These are phyloP conservation scores for Pycnomerus fuliginosus DNA, from an alignment of 2,888 invertebrate genomes.

Conservation along the genomic window DNA sequence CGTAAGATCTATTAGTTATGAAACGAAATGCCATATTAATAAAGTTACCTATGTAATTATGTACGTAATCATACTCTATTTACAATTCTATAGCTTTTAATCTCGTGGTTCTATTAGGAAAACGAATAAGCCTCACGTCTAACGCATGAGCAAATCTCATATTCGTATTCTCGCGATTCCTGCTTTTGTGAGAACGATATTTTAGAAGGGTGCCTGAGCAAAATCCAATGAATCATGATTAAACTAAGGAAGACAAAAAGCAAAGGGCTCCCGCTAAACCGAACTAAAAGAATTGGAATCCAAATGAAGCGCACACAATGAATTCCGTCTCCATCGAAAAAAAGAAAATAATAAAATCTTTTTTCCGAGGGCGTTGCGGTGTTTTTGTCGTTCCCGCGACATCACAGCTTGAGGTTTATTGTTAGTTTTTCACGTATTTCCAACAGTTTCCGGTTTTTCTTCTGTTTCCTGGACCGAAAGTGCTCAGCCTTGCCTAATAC, in stretches of 20 bases:
- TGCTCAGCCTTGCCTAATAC: slow-evolving; percentile 33
- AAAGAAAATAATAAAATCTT: slow-evolving; percentile 34
- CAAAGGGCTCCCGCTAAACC: background rate
- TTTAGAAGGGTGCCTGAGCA: slow-evolving; percentile 4
- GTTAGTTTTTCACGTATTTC: slow-evolving; percentile 40
- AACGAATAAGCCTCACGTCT: too few relatives aligned
- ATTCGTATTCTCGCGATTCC: too few relatives aligned
- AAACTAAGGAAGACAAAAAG: slow-evolving; percentile 13
- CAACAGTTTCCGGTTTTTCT: slow-evolving; percentile 37
- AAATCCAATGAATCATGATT: slow-evolving; percentile 13
- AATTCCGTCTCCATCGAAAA: slow-evolving; percentile 24
- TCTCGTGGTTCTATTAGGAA: too few relatives aligned
- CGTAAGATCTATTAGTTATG: too few relatives aligned
- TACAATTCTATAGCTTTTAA: too few relatives aligned
- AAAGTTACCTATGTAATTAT: too few relatives aligned
- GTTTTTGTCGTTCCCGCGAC: slow-evolving; percentile 36
- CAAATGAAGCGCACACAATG: slow-evolving; percentile 35
- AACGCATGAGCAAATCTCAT: slow-evolving; percentile 4
- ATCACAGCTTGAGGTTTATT: slow-evolving; percentile 40
- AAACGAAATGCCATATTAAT: too few relatives aligned
- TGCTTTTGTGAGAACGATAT: slow-evolving; percentile 5
- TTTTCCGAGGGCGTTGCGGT: slow-evolving; percentile 28
- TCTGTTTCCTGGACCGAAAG: slow-evolving; percentile 37
- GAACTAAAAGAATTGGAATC: slow-evolving; percentile 25
- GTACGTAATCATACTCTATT: too few relatives aligned